phyloP scores from a whole-genome alignment of 2,888 invertebrate genomes.

The Euplagia quadripunctaria region DNA sequence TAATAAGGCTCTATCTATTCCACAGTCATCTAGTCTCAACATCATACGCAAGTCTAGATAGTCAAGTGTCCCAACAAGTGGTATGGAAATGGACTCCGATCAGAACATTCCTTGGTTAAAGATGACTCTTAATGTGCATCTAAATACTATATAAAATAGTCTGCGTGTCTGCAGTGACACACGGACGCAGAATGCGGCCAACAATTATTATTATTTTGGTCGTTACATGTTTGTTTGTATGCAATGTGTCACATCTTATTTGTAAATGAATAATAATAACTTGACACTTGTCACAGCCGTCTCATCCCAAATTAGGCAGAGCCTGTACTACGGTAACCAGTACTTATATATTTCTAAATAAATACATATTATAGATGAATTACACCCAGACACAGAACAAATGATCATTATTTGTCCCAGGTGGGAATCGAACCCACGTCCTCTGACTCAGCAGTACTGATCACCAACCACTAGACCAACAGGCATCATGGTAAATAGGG shows the following conservation, averaged over 20 bases:
- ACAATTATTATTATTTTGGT: conserved; percentile 6
- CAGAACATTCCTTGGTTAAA: conserved; percentile 76
- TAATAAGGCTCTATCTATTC: conserved; percentile 77
- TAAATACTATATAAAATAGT: conserved; percentile 81
- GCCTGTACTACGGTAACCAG: no score
- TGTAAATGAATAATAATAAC: neutral
- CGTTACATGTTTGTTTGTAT: no score
- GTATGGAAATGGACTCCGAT: conserved; percentile 83
- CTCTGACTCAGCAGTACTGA: no score
- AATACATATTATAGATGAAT: no score
- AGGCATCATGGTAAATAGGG: no score
- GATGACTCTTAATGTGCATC: conserved; percentile 83
- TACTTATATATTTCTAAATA: no score
- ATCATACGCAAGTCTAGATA: conserved; percentile 65
- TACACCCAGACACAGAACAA: no score
- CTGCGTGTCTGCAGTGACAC: conserved; percentile 53
- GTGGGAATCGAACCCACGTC: no score
- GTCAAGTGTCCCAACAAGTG: conserved; percentile 71
- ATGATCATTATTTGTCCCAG: no score
- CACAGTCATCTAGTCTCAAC: conserved; percentile 68
- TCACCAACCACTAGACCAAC: no score
- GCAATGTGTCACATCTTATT: neutral
- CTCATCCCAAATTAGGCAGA: no score
- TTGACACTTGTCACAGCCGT: no score
- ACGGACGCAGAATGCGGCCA: conserved; percentile 45